Base-by-base conservation (phyloP, 2,888 invertebrate species). In the Subacronicta megacephala region DNA sequence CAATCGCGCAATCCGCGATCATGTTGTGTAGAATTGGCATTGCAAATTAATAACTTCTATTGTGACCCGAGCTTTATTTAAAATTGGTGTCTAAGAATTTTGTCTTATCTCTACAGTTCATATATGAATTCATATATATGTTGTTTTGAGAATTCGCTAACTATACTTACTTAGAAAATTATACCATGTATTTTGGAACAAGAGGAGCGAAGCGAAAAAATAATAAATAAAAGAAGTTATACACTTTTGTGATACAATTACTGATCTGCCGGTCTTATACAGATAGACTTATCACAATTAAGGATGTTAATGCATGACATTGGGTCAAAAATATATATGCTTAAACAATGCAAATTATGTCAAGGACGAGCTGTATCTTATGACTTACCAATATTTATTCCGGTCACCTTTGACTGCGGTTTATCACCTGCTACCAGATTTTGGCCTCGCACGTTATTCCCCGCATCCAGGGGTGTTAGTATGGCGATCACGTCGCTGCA, bases 361-460 rank as follows among this genome's bases (percentile, higher is more conserved):
- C 63, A 63, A 60, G 66, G 66, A 36, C 47, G 20, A 20, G 13
- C 18, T 60, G 9, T 41, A 15, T 13, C 9, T 7, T 47, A 66
- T 49, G 26, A 33, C 41, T 60, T 60, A 20, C 54, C 37, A 49
- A 66, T 66, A 65, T 10, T 17, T 29, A 38, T 66, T 66, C 63
- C 7, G 44, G 58, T 68, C 66, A 62, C 51, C 52, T 49, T 49
- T 57, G 36, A n/a, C 12, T 46, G 41, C 62, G 62, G 62, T 57
- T 47, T 62, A 68, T 68, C 68, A 67, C 51, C 58, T 10, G 35
- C 45, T 18, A 33, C 52, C 49, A 52, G 47, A 52, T 38, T 62
- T 20, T 18, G 62, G 58, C 66, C 68, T 66, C 65, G 41, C 65
- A 62, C 68, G 63, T 62, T 38, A 49, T 49, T 68, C 68, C 66